phyloP scores from a whole-genome alignment of 2,113 vertebrate genomes.

The Lathamus discolor region DNA sequence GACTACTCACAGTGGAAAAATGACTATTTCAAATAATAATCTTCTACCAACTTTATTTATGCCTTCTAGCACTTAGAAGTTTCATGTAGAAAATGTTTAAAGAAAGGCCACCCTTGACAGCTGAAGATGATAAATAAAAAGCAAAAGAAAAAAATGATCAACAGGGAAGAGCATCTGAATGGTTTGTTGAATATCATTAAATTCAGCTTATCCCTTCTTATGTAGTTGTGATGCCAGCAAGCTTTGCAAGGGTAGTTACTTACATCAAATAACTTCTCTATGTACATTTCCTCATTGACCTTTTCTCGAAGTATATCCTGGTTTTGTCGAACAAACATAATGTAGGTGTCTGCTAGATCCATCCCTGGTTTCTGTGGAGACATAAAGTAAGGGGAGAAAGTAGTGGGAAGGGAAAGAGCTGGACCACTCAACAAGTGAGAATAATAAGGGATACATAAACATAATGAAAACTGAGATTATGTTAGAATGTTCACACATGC shows the following conservation, averaged over 20 bases:
- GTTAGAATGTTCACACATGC: neutral
- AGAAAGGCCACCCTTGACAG: neutral
- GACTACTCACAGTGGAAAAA: neutral
- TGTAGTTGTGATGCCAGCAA: neutral
- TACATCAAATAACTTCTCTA: constrained; percentile 93
- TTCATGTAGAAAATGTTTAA: neutral
- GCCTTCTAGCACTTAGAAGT: neutral
- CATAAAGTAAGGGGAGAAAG: neutral
- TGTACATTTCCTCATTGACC: constrained; percentile 91
- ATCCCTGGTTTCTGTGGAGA: constrained; percentile 89
- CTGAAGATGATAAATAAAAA: constrained; percentile 5
- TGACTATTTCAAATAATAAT: constrained; percentile 18
- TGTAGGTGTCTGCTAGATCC: constrained; percentile 95
- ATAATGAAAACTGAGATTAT: neutral
- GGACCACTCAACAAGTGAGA: neutral
- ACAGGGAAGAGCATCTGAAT: neutral
- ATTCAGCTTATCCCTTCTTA: neutral
- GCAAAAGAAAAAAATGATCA: neutral
- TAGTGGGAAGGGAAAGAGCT: neutral
- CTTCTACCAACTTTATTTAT: neutral
- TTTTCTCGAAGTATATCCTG: constrained; percentile 94
- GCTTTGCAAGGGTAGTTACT: constrained; percentile 72
- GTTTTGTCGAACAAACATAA: constrained; percentile 95
- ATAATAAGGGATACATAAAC: neutral
- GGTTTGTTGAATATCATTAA: neutral